Evolutionary conservation across 2,797 vertebrate species (phyloP).

Genomic region (Eulemur rubriventer): DNA sequence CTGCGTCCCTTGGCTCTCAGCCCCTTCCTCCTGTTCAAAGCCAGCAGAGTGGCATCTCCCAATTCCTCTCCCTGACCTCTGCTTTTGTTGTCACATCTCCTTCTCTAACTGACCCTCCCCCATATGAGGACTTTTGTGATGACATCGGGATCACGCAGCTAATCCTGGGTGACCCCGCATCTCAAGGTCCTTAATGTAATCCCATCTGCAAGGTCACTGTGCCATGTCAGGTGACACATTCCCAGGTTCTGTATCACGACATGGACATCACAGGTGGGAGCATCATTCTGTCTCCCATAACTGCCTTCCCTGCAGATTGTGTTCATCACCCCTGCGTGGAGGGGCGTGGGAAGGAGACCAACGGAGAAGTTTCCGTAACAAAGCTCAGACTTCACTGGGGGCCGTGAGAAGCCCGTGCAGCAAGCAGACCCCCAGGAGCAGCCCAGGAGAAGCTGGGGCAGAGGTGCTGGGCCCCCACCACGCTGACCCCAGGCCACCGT

Average conservation of each 20-base stretch:
- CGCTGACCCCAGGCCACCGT: accelerated
- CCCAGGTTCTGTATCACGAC: neutral
- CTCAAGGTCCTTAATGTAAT: neutral
- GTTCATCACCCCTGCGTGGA: accelerated
- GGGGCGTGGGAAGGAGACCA: accelerated
- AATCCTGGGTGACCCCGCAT: neutral
- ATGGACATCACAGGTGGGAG: accelerated
- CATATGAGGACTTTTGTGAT: neutral
- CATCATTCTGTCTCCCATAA: neutral
- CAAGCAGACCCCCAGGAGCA: neutral
- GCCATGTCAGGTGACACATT: accelerated
- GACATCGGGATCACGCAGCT: accelerated
- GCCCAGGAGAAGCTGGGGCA: neutral
- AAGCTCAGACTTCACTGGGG: neutral
- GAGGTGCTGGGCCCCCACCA: neutral
- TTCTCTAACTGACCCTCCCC: neutral
- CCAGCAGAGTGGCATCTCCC: neutral
- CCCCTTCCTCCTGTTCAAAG: neutral
- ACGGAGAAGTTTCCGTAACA: accelerated
- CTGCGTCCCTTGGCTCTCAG: neutral
- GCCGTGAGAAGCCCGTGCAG: accelerated
- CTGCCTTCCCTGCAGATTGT: neutral
- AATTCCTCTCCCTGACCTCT: neutral
- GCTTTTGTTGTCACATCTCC: accelerated
- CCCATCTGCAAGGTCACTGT: neutral